Evolutionary conservation across 2,113 vertebrate genomes (phyloP).

Genomic region (Ailuropoda melanoleuca): DNA sequence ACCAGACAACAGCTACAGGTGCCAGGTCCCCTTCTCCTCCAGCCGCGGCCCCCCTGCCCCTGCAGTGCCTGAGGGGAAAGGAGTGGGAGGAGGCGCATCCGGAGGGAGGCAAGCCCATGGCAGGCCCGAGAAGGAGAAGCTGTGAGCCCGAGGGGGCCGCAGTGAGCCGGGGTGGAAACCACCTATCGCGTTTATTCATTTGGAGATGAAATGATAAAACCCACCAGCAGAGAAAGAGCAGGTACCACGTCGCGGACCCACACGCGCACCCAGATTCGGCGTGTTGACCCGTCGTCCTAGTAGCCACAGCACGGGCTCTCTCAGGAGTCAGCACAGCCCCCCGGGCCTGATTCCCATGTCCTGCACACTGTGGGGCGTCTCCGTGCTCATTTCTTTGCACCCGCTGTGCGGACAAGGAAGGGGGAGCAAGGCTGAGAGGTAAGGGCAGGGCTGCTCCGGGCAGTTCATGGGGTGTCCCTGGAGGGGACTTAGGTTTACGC

Average conservation of each 20-base stretch:
- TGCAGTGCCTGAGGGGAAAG: too few relatives aligned
- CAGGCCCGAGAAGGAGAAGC: background rate
- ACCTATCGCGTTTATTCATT: background rate
- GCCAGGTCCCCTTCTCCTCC: background rate
- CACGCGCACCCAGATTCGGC: accelerated
- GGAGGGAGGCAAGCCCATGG: accelerated
- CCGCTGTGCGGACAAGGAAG: background rate
- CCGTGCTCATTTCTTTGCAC: accelerated
- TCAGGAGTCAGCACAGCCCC: accelerated
- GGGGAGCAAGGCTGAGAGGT: background rate
- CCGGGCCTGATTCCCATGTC: background rate
- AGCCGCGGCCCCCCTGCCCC: accelerated
- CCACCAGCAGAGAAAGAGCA: background rate
- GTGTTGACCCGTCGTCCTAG: accelerated
- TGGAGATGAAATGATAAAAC: background rate
- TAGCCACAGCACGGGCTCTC: background rate
- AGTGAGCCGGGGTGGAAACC: background rate
- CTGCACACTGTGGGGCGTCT: accelerated
- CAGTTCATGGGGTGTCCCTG: accelerated
- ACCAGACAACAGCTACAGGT: background rate
- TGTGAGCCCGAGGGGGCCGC: accelerated
- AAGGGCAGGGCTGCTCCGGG: background rate
- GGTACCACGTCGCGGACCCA: background rate
- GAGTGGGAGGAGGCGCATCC: background rate
- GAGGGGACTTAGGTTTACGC: background rate